Percentiles rank a stretch among this genome's conserved stretches.
Conservation (phyloP, 2,797 vertebrate genomes). For the Antrozous pallidus region DNA sequence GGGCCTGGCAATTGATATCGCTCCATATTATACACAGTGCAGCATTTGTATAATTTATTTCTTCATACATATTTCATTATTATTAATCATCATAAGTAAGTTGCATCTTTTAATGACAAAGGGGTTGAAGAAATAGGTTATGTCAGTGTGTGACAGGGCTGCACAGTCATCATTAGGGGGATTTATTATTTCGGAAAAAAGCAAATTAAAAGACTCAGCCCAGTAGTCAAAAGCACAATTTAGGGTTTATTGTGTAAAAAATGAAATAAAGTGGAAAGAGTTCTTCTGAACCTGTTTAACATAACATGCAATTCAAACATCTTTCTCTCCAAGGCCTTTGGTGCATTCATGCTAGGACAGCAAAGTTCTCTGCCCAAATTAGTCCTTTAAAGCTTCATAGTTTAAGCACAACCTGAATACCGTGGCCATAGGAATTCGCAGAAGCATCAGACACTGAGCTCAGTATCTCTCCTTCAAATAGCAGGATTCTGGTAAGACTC, state of each 20-base stretch:
- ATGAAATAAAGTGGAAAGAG: conserved; percentile 63
- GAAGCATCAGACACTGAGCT: conserved; percentile 78
- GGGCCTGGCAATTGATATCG: conserved; percentile 37
- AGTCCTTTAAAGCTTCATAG: conserved; percentile 77
- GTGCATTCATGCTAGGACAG: conserved; percentile 78
- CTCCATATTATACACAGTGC: conserved; percentile 27
- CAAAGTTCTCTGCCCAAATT: conserved; percentile 80
- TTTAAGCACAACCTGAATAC: conserved; percentile 78
- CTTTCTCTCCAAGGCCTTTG: conserved; percentile 75
- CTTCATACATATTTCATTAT: conserved; percentile 71
- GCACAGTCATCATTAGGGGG: conserved; percentile 36
- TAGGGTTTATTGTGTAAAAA: conserved; percentile 74
- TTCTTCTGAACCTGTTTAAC: conserved; percentile 79
- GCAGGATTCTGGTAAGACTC: conserved; percentile 77
- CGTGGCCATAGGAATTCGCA: conserved; percentile 80
- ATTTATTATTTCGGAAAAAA: conserved; percentile 70
- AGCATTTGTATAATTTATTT: conserved; percentile 71
- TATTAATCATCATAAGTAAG: conserved; percentile 73
- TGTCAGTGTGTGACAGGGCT: conserved; percentile 48
- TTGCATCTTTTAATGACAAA: conserved; percentile 69
- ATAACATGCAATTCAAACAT: conserved; percentile 81
- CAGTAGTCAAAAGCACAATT: conserved; percentile 76
- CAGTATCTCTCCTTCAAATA: conserved; percentile 73
- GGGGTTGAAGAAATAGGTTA: conserved; percentile 64
- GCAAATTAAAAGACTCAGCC: conserved; percentile 71